A percentile compares a stretch with the other conserved stretches of the same genome.
Evolutionary conservation across 2,113 vertebrate genomes (phyloP).

Genomic region (Ophthalmolycus amberensis): DNA sequence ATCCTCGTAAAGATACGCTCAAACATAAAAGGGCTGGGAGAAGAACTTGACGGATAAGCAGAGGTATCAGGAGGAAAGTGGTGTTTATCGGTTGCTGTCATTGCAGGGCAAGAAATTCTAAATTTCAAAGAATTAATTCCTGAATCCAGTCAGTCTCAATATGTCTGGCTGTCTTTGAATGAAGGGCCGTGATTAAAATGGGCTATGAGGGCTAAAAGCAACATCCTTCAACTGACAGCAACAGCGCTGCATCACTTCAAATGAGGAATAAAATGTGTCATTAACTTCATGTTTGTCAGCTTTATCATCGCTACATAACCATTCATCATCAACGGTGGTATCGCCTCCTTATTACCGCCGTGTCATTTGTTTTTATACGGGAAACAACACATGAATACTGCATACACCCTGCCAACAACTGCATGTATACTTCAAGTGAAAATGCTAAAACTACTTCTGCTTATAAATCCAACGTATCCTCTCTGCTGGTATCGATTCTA

Average conservation of each 20-base stretch:
- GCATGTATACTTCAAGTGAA: neutral
- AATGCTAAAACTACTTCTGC: neutral
- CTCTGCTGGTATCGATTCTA: neutral
- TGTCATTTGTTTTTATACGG: constrained; percentile 26
- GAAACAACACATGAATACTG: neutral
- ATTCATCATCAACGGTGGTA: constrained; percentile 11
- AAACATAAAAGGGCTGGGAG: constrained; percentile 39
- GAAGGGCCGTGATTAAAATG: constrained; percentile 1
- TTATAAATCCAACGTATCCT: neutral
- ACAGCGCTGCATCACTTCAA: constrained; percentile 25
- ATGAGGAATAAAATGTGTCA: constrained; percentile 56
- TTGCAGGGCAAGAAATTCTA: neutral
- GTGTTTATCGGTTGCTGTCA: constrained; percentile 34
- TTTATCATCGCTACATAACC: constrained; percentile 34
- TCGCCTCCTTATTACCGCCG: neutral
- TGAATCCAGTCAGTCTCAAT: constrained; percentile 19
- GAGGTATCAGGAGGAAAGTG: constrained; percentile 9
- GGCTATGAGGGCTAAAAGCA: neutral
- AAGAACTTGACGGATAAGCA: constrained; percentile 36
- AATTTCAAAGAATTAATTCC: constrained; percentile 25
- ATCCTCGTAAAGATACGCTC: constrained; percentile 45
- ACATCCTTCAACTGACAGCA: neutral
- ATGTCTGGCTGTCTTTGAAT: constrained; percentile 1
- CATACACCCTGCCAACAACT: neutral
- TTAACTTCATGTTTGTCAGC: constrained; percentile 41